Evolutionary conservation across 2,113 vertebrate species (phyloP), one percentile per base, ranked within the genome.

Genomic region (Tautogolabrus adspersus): DNA sequence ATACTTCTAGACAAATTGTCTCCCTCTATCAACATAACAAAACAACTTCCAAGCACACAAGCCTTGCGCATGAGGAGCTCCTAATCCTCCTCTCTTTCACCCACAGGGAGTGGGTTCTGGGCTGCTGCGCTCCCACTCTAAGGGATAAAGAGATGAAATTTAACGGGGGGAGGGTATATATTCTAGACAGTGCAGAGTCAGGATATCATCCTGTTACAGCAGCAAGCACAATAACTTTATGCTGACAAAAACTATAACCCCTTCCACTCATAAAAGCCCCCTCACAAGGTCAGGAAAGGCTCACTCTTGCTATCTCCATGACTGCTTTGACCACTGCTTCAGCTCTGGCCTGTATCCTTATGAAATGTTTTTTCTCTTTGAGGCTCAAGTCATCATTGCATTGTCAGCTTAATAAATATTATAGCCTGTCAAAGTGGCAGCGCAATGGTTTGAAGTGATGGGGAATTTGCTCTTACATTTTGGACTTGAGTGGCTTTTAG

Each of bases 241-340:
- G 79, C 89, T 90, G 92, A 91, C 89, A 91, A 90, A 93, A 91
- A 86, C 69, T 19, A 91, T 91, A 87, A 82, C 83, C 85, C 73
- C 74, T 56, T 80, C 63, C 55, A 66, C 79, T 79, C 79, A 75
- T 86, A 82, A 79, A 89, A 75, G 44, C 30, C 68, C 70, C 51
- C 72, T 61, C 78, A 81, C 87, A 88, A 91, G 88, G 91, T 91
- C 90, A 83, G 52, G 34, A 66, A 83, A 55, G 63, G 76, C 85
- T 86, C 79, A 76, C 65, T 46, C 61, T 72, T 59, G 26, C 77
- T 72, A 80, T 87, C 81, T 86, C 81, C 60, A 40, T 66, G 58
- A 70, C 82, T 83, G 76, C 72, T 80, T 61, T 82, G 77, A 75
- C 86, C 86, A 75, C 5, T 72, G 69, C 77, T 75, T 68, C 69